Evolutionary conservation across 2,888 invertebrate species (phyloP), one percentile per base, ranked within the genome.

Genomic region (Dicyrtomina minuta): DNA sequence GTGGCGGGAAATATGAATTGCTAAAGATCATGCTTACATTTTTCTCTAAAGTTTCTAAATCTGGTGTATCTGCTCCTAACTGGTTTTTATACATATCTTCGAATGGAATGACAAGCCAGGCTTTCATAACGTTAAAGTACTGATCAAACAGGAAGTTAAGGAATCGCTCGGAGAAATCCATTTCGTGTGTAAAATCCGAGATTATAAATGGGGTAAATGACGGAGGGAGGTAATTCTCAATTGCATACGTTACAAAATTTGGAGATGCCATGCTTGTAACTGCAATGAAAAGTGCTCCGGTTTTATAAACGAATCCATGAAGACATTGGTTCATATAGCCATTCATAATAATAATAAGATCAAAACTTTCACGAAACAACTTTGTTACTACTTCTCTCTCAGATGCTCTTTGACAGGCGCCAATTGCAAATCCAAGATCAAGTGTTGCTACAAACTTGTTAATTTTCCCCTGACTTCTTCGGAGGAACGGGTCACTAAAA

Each of bases 351-450:
- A 71, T 41, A 0, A 71, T 41, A 6, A 71, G 33, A n/a, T n/a
- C n/a, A 65, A 77, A 79, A 22, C 65, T 33, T 33, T 66, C n/a
- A 92, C 88, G 0, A 88, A 87, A 62, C 88, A 88, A 79, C 5
- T 15, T 17, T n/a, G 33, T 39, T 12, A 58, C 27, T 39, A 33
- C 39, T 6, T 13, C 5, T 17, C 33, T 58, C 20, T 58, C n/a
- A 17, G 27, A 58, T 4, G 39, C 39, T 15, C 39, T 39, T 10
- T 41, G 33, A 20, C 58, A 58, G 6, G 17, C n/a, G 20, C 27
- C 5, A 41, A 12, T n/a, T n/a, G n/a, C n/a, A n/a, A n/a, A 26
- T 8, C 33, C 3, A 5, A 8, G 3, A 33, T 3, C 8, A 3
- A 33, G 8, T 5, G 33, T 8, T 3, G 3, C 3, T 33, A 3